A percentile compares a stretch with the other conserved stretches of the same genome.
phyloP scores from a whole-genome alignment of 2,888 invertebrate genomes.

The Drosophila buzzatii region DNA sequence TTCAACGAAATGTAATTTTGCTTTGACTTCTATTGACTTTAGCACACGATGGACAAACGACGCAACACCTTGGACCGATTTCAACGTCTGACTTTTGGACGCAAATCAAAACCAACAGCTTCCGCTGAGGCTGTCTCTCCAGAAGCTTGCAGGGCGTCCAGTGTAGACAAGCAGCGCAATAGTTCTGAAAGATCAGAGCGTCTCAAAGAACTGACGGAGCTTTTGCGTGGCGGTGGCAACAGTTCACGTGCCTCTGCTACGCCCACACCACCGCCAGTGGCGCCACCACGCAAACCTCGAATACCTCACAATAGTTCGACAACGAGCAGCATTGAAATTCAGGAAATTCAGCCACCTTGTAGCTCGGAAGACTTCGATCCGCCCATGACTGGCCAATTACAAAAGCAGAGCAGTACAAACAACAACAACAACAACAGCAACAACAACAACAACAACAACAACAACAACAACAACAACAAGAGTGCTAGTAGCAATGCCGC shows the following conservation, averaged over 20 bases:
- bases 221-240: constrained; percentile 88
- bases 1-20: neutral
- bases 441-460: constrained; percentile 55
- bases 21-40: constrained; percentile 24
- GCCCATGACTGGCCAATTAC: constrained; percentile 68
- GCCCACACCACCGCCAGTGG: constrained; percentile 87
- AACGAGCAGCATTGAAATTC: constrained; percentile 85
- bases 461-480: constrained; percentile 51
- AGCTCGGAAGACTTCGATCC: constrained; percentile 42
- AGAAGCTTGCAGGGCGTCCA: constrained; percentile 21
- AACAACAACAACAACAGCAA: constrained; percentile 52
- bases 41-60: constrained; percentile 85
- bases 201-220: constrained; percentile 91
- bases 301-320: constrained; percentile 70
- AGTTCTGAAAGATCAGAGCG: constrained; percentile 90
- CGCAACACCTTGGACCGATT: constrained; percentile 92
- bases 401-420: constrained; percentile 71
- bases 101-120: constrained; percentile 78
- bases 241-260: constrained; percentile 85
- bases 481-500: constrained; percentile 30
- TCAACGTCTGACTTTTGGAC: constrained; percentile 91
- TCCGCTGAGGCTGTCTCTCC: constrained; percentile 39
- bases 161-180: constrained; percentile 76
- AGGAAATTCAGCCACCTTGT: constrained; percentile 45
- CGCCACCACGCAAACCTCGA: constrained; percentile 86